These are phyloP conservation scores for Perdita meconis DNA, from an alignment of 2,888 invertebrate species.

Conservation along the genomic window DNA sequence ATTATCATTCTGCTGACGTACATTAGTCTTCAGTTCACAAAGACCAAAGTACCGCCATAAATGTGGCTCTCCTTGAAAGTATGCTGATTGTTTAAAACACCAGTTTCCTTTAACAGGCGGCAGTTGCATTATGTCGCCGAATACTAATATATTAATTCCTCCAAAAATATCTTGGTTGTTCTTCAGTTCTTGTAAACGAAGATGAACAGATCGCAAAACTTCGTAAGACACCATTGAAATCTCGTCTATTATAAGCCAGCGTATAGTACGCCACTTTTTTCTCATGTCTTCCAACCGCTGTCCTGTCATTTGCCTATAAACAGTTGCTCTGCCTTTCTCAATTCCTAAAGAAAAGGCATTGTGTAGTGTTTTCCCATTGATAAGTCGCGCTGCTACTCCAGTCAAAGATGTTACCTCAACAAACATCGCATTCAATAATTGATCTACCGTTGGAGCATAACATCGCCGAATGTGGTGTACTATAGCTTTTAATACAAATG, in stretches of 20 bases:
- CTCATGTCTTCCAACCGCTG: background rate
- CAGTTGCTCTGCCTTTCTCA: background rate
- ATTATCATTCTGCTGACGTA: background rate
- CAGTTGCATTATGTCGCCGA: conserved; percentile 4
- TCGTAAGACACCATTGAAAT: conserved; percentile 8
- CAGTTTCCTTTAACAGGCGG: background rate
- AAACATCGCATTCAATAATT: background rate
- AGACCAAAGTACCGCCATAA: background rate
- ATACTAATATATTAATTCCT: background rate
- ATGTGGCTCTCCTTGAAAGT: background rate
- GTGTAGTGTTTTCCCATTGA: background rate
- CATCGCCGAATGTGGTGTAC: conserved; percentile 3
- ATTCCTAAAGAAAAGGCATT: background rate
- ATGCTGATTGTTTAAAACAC: background rate
- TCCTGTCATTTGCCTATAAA: background rate
- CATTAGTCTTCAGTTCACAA: background rate
- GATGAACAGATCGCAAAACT: background rate
- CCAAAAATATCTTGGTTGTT: background rate
- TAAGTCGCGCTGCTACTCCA: background rate
- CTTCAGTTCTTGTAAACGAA: conserved; percentile 2
- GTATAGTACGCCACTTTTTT: background rate
- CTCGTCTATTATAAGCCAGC: conserved; percentile 1
- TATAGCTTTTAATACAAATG: background rate
- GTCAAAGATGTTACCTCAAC: conserved; percentile 2
- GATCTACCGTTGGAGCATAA: conserved; percentile 7